Conservation (phyloP, 2,113 vertebrate species). For the Tragelaphus strepsiceros region DNA sequence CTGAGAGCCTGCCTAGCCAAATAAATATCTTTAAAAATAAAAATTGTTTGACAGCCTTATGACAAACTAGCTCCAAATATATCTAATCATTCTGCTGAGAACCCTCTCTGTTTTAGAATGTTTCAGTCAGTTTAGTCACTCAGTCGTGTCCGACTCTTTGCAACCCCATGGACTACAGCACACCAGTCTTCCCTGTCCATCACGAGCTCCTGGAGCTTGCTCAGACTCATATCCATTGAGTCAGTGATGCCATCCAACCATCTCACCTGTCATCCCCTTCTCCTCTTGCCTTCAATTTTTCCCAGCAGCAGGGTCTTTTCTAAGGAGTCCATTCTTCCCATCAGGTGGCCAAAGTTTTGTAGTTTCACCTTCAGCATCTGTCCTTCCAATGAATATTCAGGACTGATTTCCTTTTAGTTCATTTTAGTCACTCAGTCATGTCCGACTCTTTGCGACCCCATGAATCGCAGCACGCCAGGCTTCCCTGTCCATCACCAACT, state of each 20-base stretch:
- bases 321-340: background rate
- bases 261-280: background rate
- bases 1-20: background rate
- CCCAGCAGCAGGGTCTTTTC: background rate
- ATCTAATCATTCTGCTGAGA: background rate
- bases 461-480: no score
- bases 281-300: background rate
- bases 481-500: no score
- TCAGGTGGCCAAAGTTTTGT: background rate
- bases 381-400: background rate
- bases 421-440: no score
- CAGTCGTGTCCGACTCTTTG: background rate
- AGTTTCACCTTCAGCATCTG: background rate
- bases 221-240: background rate
- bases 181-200: background rate
- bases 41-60: background rate
- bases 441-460: no score
- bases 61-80: background rate
- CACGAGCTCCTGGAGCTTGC: background rate
- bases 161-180: background rate
- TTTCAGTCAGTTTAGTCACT: background rate
- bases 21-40: background rate
- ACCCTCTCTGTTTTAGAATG: background rate
- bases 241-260: background rate
- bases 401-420: background rate